phyloP scores from a whole-genome alignment of 2,113 vertebrate genomes.

The Alligator sinensis region DNA sequence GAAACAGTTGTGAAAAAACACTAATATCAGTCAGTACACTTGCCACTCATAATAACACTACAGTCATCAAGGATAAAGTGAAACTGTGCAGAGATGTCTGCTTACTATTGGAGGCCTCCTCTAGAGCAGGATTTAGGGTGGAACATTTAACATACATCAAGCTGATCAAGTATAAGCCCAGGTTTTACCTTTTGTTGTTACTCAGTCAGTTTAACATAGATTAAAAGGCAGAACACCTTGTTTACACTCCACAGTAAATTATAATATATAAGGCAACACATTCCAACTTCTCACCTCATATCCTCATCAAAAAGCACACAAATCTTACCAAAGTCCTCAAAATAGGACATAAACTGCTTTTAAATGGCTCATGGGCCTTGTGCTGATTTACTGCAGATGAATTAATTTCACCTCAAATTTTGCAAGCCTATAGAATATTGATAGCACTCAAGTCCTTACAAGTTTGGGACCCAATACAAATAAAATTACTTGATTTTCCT shows the following conservation, averaged over 20 bases:
- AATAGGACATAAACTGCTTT: neutral
- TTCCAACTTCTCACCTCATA: neutral
- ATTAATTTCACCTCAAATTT: neutral
- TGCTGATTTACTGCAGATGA: neutral
- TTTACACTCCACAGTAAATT: neutral
- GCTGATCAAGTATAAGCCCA: neutral
- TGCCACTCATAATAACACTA: too few species aligned
- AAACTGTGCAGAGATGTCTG: neutral
- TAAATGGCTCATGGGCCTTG: accelerated
- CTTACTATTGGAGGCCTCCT: neutral
- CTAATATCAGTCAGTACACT: neutral
- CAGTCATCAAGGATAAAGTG: too few species aligned
- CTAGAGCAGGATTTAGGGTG: neutral
- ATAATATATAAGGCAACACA: neutral
- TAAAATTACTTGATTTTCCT: neutral
- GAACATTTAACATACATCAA: neutral
- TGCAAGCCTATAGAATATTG: neutral
- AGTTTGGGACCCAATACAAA: neutral
- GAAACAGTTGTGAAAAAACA: neutral
- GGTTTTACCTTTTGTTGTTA: neutral
- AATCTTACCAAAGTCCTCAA: neutral
- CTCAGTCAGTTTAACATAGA: neutral
- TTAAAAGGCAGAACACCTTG: neutral
- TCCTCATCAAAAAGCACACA: neutral
- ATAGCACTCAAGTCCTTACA: neutral